Evolutionary conservation across 1,140 invertebrate species (phyloP).

Genomic region (Pinna nobilis): DNA sequence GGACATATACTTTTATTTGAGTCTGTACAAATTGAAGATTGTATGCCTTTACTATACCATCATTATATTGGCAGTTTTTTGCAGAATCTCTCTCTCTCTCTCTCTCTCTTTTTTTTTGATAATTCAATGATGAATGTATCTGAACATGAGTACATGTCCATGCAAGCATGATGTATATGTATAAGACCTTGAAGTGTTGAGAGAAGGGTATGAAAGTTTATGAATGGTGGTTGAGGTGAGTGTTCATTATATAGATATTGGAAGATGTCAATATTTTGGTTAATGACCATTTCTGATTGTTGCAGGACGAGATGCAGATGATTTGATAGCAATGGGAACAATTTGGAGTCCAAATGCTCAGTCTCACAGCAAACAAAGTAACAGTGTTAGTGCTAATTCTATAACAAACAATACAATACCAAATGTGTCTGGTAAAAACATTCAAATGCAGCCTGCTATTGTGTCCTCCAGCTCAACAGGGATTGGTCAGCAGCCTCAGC

Average conservation of each 20-base stretch:
- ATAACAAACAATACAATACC: constrained; percentile 19
- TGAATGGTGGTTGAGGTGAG: not conserved
- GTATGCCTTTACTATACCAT: no score
- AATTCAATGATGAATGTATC: not conserved
- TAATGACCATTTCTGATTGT: constrained; percentile 5
- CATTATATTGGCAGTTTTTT: no score
- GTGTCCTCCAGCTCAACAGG: constrained; percentile 30
- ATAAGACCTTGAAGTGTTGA: not conserved
- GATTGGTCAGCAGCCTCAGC: constrained; percentile 14
- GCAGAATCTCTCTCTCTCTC: no score
- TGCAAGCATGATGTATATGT: no score
- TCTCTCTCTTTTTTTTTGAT: no score
- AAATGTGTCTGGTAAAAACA: constrained; percentile 23
- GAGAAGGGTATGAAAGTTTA: not conserved
- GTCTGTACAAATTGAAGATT: no score
- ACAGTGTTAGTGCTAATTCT: constrained; percentile 30
- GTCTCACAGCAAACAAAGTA: constrained; percentile 6
- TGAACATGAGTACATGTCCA: not conserved
- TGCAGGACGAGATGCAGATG: constrained; percentile 40
- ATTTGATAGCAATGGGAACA: constrained; percentile 43
- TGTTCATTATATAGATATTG: not conserved
- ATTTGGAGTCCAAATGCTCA: constrained; percentile 40
- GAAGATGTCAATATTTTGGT: not conserved
- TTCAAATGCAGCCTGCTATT: not conserved
- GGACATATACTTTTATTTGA: no score